phyloP scores from a whole-genome alignment of 2,888 invertebrate species.

The Bugula neritina region DNA sequence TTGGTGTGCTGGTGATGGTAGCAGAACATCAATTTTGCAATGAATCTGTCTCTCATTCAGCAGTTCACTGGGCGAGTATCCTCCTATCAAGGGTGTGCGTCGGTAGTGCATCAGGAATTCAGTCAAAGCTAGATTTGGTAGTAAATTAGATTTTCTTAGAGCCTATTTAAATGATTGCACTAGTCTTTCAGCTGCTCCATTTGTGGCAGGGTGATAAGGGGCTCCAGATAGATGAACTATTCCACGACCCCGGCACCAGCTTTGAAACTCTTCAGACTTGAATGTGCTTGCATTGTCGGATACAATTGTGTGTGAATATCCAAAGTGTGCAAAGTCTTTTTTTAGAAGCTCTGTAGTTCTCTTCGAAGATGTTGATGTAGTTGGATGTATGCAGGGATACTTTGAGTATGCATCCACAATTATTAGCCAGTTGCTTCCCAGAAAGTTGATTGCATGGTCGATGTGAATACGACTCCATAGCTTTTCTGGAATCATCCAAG shows the following conservation, averaged over 20 bases:
- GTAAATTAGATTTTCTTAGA: no score
- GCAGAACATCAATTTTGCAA: no score
- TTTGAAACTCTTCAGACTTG: not conserved
- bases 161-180: no score
- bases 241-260: slow-evolving; percentile 27
- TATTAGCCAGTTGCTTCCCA: slow-evolving; percentile 30
- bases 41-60: no score
- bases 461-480: not conserved
- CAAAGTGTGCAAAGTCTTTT: not conserved
- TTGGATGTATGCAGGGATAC: not conserved
- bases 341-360: not conserved
- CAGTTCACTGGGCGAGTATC: no score
- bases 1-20: no score
- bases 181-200: no score
- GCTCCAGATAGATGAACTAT: slow-evolving; percentile 29
- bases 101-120: no score
- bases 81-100: no score
- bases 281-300: not conserved
- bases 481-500: slow-evolving; percentile 33
- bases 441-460: not conserved
- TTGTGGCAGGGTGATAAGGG: slow-evolving; percentile 30
- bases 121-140: no score
- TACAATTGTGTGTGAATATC: not conserved
- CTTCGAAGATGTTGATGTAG: not conserved
- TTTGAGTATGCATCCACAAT: not conserved